A percentile compares a stretch with the other conserved stretches of the same genome.
Evolutionary conservation across 2,113 vertebrate genomes (phyloP).

Genomic region (Cheirogaleus medius): DNA sequence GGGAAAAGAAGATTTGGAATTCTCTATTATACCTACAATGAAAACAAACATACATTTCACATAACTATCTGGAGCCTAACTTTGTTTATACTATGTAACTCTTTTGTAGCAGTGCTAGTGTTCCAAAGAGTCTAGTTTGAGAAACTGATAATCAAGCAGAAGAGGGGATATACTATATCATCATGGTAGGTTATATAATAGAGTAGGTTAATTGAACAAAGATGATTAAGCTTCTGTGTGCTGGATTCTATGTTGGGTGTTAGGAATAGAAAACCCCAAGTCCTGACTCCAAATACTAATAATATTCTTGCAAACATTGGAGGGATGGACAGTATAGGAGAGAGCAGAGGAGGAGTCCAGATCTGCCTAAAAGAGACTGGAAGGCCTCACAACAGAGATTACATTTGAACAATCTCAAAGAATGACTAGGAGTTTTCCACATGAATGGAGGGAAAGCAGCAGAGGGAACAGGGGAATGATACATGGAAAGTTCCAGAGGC

Average conservation of each 20-base stretch:
- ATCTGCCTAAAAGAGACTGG: not conserved
- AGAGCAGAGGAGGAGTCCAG: not conserved
- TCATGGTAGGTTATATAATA: conserved; percentile 9
- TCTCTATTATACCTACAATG: conserved; percentile 18
- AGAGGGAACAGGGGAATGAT: not conserved
- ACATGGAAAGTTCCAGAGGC: not conserved
- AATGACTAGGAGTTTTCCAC: not conserved
- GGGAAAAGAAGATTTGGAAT: not conserved
- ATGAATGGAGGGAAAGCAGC: not conserved
- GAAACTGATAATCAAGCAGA: not conserved
- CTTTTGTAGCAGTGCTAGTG: not conserved
- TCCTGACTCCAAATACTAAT: not conserved
- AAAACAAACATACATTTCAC: not conserved
- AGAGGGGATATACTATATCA: not conserved
- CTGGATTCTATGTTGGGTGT: not conserved
- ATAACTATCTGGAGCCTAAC: not conserved
- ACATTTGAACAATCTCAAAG: not conserved
- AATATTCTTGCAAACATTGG: not conserved
- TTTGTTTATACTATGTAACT: not conserved
- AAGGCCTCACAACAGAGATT: not conserved
- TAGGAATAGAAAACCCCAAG: not conserved
- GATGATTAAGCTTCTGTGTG: not conserved
- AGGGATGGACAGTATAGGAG: not conserved
- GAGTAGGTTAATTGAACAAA: not conserved
- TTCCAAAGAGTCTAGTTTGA: conserved; percentile 9